Conservation (phyloP, 2,888 invertebrate species). For the Byasa hedistus region DNA sequence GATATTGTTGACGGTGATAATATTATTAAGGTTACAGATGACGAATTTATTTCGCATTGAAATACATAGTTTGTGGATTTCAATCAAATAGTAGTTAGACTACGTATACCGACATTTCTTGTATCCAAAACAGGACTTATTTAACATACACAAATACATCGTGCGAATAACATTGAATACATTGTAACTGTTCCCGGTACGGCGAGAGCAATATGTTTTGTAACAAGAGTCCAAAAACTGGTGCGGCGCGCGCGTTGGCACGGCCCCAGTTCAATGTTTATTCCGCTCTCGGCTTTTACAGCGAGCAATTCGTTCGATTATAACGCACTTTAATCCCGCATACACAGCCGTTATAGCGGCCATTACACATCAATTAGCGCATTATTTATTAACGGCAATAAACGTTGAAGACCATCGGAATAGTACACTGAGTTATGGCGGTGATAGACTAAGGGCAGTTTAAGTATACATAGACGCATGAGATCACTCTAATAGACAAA, state of each 20-base stretch:
- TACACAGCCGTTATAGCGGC: slow-evolving; percentile 7
- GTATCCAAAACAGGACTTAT: too few relatives aligned
- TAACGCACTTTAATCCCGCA: slow-evolving; percentile 19
- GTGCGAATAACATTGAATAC: slow-evolving; percentile 11
- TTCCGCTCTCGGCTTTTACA: slow-evolving; percentile 7
- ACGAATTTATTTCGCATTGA: too few relatives aligned
- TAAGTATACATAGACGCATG: neutral
- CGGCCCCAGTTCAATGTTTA: slow-evolving; percentile 43
- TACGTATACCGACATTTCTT: too few relatives aligned
- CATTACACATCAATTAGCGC: slow-evolving; percentile 26
- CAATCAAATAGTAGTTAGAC: too few relatives aligned
- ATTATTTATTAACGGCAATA: slow-evolving; percentile 20
- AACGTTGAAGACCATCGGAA: slow-evolving; percentile 6
- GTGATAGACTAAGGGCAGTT: neutral
- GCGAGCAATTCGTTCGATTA: neutral
- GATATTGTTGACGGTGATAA: too few relatives aligned
- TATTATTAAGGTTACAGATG: too few relatives aligned
- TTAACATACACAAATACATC: slow-evolving; percentile 16
- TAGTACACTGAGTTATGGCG: neutral
- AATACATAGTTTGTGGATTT: too few relatives aligned
- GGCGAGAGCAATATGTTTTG: slow-evolving; percentile 51
- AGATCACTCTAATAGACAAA: neutral
- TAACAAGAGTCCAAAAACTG: slow-evolving; percentile 46
- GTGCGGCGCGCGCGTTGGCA: slow-evolving; percentile 53
- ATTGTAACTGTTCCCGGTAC: slow-evolving; percentile 30